Evolutionary conservation across 2,113 vertebrate species (phyloP).

Genomic region (Mormyrus lacerda): DNA sequence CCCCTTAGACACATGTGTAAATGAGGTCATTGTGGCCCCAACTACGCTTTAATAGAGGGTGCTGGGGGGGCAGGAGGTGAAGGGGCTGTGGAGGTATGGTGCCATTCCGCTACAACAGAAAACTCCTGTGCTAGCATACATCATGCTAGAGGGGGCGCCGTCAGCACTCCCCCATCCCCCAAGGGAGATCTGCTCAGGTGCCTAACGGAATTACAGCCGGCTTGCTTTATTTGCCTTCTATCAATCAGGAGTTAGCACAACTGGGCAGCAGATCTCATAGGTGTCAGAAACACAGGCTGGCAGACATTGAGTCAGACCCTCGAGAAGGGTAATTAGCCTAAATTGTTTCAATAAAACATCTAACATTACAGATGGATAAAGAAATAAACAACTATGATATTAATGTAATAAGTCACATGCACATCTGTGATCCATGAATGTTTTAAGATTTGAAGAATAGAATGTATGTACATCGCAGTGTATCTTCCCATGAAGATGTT

Average conservation of each 20-base stretch:
- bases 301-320: neutral
- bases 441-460: neutral
- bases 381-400: slow-evolving; percentile 1
- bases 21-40: neutral
- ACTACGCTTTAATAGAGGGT: neutral
- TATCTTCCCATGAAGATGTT: neutral
- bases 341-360: slow-evolving; percentile 6
- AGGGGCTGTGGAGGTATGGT: neutral
- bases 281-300: neutral
- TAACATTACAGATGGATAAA: neutral
- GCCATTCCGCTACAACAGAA: neutral
- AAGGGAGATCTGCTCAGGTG: neutral
- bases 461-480: neutral
- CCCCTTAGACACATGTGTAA: neutral
- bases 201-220: neutral
- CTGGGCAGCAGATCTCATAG: neutral
- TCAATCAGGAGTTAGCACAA: neutral
- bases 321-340: neutral
- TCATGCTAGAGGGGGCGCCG: neutral
- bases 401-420: neutral
- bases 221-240: neutral
- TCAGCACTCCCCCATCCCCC: neutral
- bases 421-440: neutral
- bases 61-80: neutral
- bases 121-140: neutral